Conservation (phyloP, 2,888 invertebrate genomes). For the Drosophila mayaguana region DNA sequence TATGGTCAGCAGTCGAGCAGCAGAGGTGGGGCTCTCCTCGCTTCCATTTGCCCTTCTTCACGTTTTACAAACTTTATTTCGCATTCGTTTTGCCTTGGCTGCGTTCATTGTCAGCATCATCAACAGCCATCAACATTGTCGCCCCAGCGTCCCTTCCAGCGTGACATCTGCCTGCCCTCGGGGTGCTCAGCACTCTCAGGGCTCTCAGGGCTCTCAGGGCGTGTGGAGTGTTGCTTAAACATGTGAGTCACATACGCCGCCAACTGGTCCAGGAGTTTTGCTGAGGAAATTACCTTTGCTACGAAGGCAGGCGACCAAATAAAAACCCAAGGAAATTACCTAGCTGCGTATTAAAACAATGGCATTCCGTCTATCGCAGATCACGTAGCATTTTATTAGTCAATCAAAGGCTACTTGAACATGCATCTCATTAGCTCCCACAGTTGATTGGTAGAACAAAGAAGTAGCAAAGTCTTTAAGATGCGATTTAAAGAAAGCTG, state of each 20-base stretch:
- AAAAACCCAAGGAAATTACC: constrained; percentile 57
- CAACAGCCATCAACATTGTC: constrained; percentile 70
- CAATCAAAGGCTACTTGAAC: constrained; percentile 82
- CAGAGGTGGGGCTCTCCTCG: constrained; percentile 4
- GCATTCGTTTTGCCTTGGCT: constrained; percentile 31
- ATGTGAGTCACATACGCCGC: constrained; percentile 81
- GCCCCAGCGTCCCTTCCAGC: constrained; percentile 32
- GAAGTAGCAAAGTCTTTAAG: background rate
- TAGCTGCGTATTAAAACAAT: constrained; percentile 64
- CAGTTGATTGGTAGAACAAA: background rate
- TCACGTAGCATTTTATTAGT: constrained; percentile 84
- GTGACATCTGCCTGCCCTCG: constrained; percentile 67
- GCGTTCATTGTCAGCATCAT: constrained; percentile 66
- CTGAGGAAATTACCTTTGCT: constrained; percentile 68
- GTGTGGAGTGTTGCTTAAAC: constrained; percentile 59
- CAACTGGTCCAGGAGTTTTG: constrained; percentile 35
- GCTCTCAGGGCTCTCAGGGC: constrained; percentile 7
- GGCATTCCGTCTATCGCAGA: constrained; percentile 60
- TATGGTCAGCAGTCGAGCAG: constrained; percentile 63
- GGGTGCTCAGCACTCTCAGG: background rate
- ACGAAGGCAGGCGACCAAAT: constrained; percentile 35
- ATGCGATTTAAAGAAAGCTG: background rate
- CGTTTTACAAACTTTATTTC: constrained; percentile 75
- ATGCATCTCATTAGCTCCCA: constrained; percentile 67
- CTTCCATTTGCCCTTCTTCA: constrained; percentile 50